Evolutionary conservation across 2,888 invertebrate species (phyloP), one percentile per base, ranked within the genome.

Genomic region (Stictocephala bisonia): DNA sequence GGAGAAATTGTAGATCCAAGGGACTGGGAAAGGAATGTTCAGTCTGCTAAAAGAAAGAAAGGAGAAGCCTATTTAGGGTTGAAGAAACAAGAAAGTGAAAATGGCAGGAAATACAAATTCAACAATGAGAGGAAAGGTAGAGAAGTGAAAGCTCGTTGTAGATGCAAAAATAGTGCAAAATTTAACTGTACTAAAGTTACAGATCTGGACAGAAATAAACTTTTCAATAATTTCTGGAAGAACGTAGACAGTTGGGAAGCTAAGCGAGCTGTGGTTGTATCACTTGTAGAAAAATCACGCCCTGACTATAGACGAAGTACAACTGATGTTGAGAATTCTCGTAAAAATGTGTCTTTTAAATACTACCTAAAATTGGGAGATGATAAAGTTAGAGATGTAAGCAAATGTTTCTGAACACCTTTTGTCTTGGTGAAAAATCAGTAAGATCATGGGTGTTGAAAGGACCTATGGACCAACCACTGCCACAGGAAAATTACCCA

Each of bases 351-450:
- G 4, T 44, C 60, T 40, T 71, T 71, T 22, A 31, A 71, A 27
- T 71, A 71, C 27, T 22, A 58, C 51, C 71, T 71, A 11, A 71
- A 71, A 27, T 27, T 71, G 60, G 60, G 48, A 13, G 56, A 71
- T 60, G 27, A 41, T 26, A 71, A 44, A 40, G 20, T 60, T 13
- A 71, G 60, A 15, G 71, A 1, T 71, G 71, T 27, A 71, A 71
- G 20, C 58, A 44, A 15, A 71, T 71, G 71, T 71, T 71, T 35
- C 26, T 71, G n/a, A 71, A 58, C 60, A 60, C 71, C 24, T 71
- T 71, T 41, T 41, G 18, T 44, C 26, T 71, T 20, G 71, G 71
- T 18, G 71, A 60, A 60, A 58, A 60, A 41, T 40, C 71, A 2
- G 71, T 71, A 11, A 20, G 44, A 71, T 40, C 69, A 51, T 69